Conservation (phyloP, 2,797 vertebrate genomes). For the Chiroxiphia lanceolata region DNA sequence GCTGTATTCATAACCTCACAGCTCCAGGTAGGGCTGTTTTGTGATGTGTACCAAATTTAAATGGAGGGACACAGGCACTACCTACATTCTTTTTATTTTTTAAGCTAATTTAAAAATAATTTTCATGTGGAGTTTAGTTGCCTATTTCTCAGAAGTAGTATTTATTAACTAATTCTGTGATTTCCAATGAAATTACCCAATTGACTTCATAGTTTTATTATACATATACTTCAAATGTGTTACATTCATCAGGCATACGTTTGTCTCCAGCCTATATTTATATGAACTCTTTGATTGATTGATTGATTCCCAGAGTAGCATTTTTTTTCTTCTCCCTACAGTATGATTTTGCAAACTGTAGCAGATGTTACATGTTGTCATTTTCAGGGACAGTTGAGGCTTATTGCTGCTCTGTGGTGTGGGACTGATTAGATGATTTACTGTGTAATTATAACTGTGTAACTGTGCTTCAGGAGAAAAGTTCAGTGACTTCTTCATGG, state of each 20-base stretch:
- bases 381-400: background rate
- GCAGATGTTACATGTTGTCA: background rate
- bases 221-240: background rate
- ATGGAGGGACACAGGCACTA: background rate
- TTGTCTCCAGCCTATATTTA: background rate
- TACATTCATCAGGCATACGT: background rate
- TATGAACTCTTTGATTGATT: background rate
- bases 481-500: background rate
- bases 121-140: background rate
- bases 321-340: background rate
- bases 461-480: background rate
- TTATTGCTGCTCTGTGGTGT: background rate
- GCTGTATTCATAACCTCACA: background rate
- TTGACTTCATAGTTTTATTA: background rate
- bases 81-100: background rate
- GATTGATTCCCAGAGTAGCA: background rate
- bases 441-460: background rate
- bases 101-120: background rate
- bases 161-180: background rate
- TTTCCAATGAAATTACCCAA: background rate
- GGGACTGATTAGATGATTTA: background rate
- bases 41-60: background rate
- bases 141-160: background rate
- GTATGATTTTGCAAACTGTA: background rate
- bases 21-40: background rate